Percentiles rank a stretch among this genome's conserved stretches.
Conservation (phyloP, 2,888 invertebrate genomes). For the Oscheius sp. region DNA sequence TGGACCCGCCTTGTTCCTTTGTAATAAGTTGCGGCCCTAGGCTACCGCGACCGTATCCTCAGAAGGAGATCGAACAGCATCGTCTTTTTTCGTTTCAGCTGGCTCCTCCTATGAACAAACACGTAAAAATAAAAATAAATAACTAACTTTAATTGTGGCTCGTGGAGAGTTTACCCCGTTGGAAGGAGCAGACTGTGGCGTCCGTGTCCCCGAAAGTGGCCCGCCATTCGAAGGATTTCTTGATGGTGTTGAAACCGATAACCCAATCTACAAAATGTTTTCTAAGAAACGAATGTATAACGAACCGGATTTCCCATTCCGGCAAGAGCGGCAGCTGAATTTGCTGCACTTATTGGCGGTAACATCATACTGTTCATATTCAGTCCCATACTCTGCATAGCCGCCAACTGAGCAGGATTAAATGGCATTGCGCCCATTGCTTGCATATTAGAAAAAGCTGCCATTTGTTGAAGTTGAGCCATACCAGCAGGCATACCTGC, state of each 20-base stretch:
- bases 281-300: not conserved
- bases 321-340: not conserved
- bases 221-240: constrained; percentile 47
- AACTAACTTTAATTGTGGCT: constrained; percentile 31
- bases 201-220: constrained; percentile 45
- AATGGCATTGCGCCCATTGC: constrained; percentile 40
- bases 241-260: constrained; percentile 49
- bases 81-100: constrained; percentile 13
- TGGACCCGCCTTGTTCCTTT: constrained; percentile 17
- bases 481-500: constrained; percentile 27
- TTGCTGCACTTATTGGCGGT: constrained; percentile 30
- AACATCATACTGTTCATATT: constrained; percentile 37
- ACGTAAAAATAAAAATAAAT: too few relatives aligned
- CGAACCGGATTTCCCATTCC: constrained; percentile 29
- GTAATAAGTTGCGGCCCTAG: constrained; percentile 13
- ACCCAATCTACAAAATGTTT: constrained; percentile 24
- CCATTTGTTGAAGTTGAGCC: constrained; percentile 38
- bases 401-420: constrained; percentile 36
- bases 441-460: constrained; percentile 34
- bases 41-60: constrained; percentile 55
- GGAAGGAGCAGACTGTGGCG: constrained; percentile 42
- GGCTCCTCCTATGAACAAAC: constrained; percentile 20
- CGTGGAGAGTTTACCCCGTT: constrained; percentile 48
- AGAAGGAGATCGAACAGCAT: constrained; percentile 13
- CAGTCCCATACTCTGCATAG: constrained; percentile 35